Evolutionary conservation across 2,888 invertebrate genomes (phyloP).

Genomic region (Scaptomyza parva): DNA sequence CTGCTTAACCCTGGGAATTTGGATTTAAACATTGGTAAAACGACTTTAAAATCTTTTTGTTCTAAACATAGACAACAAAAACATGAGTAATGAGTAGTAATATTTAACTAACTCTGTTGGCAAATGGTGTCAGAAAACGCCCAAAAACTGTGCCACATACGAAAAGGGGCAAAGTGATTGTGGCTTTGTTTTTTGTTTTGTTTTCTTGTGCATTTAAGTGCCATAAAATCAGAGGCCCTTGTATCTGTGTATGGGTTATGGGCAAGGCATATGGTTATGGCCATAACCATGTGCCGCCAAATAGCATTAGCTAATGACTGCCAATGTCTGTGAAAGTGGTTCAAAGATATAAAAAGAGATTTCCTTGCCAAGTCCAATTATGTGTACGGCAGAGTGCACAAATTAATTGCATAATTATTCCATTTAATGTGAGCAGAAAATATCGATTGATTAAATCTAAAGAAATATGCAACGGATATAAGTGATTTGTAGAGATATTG

Average conservation of each 20-base stretch:
- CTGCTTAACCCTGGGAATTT: background rate
- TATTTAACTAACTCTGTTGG: background rate
- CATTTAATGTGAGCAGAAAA: slow-evolving; percentile 7
- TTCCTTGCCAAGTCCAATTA: slow-evolving; percentile 19
- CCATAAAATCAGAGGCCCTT: slow-evolving; percentile 25
- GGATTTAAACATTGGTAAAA: background rate
- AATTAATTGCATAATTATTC: slow-evolving; percentile 30
- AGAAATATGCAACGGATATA: slow-evolving; percentile 4
- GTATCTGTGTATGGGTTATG: background rate
- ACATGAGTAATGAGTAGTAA: background rate
- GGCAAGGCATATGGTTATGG: slow-evolving; percentile 22
- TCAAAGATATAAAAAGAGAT: slow-evolving; percentile 25
- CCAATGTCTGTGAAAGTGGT: slow-evolving; percentile 30
- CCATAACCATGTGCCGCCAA: slow-evolving; percentile 18
- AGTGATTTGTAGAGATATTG: background rate
- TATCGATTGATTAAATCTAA: background rate
- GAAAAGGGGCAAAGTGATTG: slow-evolving; percentile 4
- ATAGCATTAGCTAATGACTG: slow-evolving; percentile 36
- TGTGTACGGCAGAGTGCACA: background rate
- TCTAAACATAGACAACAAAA: background rate
- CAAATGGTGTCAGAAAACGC: slow-evolving; percentile 10
- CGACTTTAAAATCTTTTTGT: background rate
- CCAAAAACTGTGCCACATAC: slow-evolving; percentile 16
- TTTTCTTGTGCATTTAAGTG: slow-evolving; percentile 18
- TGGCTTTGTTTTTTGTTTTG: slow-evolving; percentile 3